Percentiles rank a stretch among this genome's conserved stretches.
phyloP scores from a whole-genome alignment of 2,113 vertebrate species.

The Psettodes erumei region DNA sequence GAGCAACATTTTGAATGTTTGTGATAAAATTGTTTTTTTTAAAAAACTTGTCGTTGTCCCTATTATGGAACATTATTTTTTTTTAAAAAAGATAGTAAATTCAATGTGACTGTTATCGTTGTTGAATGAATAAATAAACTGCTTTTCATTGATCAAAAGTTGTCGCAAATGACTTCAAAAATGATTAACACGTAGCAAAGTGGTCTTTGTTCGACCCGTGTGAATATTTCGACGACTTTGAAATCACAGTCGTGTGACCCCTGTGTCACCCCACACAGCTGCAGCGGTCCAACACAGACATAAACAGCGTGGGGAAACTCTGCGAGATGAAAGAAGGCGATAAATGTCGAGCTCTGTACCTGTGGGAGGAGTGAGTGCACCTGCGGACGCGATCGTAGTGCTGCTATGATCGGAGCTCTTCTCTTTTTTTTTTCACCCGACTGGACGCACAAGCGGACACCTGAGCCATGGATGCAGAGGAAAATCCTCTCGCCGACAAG shows the following conservation, averaged over 20 bases:
- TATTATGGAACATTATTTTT: too few species aligned
- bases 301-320: slow-evolving; percentile 34
- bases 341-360: neutral
- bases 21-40: too few species aligned
- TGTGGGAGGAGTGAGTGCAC: slow-evolving; percentile 64
- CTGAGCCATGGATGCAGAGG: slow-evolving; percentile 50
- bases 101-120: too few species aligned
- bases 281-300: neutral
- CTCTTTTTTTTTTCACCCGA: neutral
- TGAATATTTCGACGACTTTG: neutral
- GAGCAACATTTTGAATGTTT: too few species aligned
- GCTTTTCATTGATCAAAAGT: neutral
- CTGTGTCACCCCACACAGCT: slow-evolving; percentile 36
- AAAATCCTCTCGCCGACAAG: neutral
- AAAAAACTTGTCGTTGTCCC: too few species aligned
- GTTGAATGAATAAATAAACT: neutral
- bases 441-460: slow-evolving; percentile 7
- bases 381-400: slow-evolving; percentile 38
- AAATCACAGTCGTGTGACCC: slow-evolving; percentile 16
- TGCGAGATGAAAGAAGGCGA: slow-evolving; percentile 50
- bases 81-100: neutral
- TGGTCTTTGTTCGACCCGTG: slow-evolving; percentile 34
- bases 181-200: neutral
- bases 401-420: neutral
- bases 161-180: neutral